A percentile compares a stretch with the other conserved stretches of the same genome.
phyloP scores from a whole-genome alignment of 2,797 vertebrate genomes.

The Onychomys torridus region DNA sequence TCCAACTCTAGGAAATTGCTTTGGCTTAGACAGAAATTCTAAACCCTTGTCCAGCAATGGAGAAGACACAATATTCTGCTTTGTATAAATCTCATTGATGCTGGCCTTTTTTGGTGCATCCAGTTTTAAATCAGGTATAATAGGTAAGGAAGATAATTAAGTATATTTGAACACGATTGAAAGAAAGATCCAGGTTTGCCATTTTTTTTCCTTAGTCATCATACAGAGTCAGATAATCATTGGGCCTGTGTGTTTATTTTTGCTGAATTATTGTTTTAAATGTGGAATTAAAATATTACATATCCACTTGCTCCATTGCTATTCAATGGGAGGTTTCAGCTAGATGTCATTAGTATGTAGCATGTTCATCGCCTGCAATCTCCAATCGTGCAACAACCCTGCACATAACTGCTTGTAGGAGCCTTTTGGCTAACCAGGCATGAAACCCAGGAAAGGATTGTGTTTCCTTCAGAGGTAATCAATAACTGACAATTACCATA shows the following conservation, averaged over 20 bases:
- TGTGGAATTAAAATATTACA: background rate
- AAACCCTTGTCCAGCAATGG: background rate
- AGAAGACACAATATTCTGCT: conserved; percentile 2
- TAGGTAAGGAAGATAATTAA: background rate
- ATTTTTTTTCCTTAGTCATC: background rate
- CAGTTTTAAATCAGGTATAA: background rate
- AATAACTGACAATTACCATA: conserved; percentile 61
- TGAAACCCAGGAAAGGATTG: conserved; percentile 21
- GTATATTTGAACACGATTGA: background rate
- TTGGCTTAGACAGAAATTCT: conserved; percentile 23
- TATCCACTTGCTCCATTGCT: conserved; percentile 45
- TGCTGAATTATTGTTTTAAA: conserved; percentile 32
- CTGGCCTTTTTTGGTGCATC: background rate
- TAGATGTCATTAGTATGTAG: conserved; percentile 14
- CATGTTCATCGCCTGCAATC: background rate
- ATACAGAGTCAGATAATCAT: background rate
- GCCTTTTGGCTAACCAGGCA: background rate
- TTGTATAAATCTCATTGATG: conserved; percentile 21
- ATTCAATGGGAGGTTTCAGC: conserved; percentile 39
- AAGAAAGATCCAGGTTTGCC: background rate
- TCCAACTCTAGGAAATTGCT: background rate
- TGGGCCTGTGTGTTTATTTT: background rate
- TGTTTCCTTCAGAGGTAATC: conserved; percentile 62
- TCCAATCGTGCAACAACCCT: conserved; percentile 26
- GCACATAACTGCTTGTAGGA: background rate